These are phyloP conservation scores for Hypothenemus hampei DNA, from an alignment of 1,140 invertebrate species.

Conservation along the genomic window DNA sequence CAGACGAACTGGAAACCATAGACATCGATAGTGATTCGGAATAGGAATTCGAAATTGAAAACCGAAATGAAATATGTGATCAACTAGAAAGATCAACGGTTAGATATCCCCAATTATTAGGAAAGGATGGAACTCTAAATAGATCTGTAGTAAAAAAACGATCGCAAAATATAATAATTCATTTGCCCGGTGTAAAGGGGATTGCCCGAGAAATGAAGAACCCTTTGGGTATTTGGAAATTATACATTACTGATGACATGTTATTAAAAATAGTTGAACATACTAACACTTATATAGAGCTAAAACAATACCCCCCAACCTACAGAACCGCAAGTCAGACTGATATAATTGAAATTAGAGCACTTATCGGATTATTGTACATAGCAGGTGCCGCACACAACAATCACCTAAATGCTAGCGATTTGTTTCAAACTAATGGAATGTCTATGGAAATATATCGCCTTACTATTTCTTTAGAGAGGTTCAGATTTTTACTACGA, in stretches of 20 bases:
- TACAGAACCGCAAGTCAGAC: background rate
- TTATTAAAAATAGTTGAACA: background rate
- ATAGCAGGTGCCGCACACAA: too few relatives aligned
- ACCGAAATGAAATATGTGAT: too few relatives aligned
- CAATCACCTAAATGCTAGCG: background rate
- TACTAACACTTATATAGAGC: background rate
- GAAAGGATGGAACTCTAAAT: too few relatives aligned
- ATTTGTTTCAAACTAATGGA: background rate
- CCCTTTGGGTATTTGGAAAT: background rate
- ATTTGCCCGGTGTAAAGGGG: background rate
- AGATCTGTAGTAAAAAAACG: background rate
- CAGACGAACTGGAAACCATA: too few relatives aligned
- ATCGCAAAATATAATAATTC: background rate
- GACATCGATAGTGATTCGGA: too few relatives aligned
- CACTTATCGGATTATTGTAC: background rate
- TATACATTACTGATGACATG: background rate
- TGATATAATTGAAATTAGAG: background rate
- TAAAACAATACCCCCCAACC: background rate
- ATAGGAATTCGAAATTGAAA: too few relatives aligned
- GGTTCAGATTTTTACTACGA: background rate
- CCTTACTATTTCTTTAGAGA: background rate
- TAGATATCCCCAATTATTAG: too few relatives aligned
- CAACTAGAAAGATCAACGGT: too few relatives aligned
- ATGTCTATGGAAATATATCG: background rate
- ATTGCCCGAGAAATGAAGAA: background rate